Evolutionary conservation across 2,888 invertebrate genomes (phyloP), one percentile per base, ranked within the genome.

Genomic region (Crepidodera aurea): DNA sequence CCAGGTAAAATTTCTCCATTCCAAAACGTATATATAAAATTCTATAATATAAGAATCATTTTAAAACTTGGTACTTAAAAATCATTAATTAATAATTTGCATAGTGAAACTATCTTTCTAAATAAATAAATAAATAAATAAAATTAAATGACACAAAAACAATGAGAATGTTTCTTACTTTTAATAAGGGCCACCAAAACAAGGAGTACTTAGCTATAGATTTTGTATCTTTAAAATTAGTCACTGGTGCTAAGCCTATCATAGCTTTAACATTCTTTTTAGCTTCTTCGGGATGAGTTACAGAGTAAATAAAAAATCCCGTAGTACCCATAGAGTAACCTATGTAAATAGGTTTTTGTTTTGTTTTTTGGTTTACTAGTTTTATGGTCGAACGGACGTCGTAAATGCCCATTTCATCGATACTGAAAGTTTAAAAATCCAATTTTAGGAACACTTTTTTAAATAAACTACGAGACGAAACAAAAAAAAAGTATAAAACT

Each of bases 1-100:
- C 65, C 62, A 18, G 69, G 66, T 37, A 69, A 34, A 2, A 69
- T 58, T 65, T 68, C 67, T 19, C 69, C 70, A 51, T 68, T 65
- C 60, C 66, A 65, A 2, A 68, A 39, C n/a, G 22, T 27, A 27
- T 66, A 57, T 4, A 69, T 34, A 8, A 66, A 10, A 0, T 51
- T 53, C 69, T 69, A 40, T 32, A 67, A 69, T 37, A 51, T 8
- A 16, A 50, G 13, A n/a, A 46, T 25, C 3, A 46, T 5, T 6
- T 12, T 1, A n/a, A n/a, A n/a, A n/a, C n/a, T n/a, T n/a, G n/a
- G n/a, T n/a, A n/a, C n/a, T n/a, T n/a, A n/a, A n/a, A n/a, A n/a
- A n/a, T n/a, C n/a, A n/a, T n/a, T n/a, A n/a, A n/a, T n/a, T n/a
- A n/a, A n/a, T n/a, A n/a, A n/a, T n/a, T n/a, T n/a, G n/a, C n/a